These are phyloP conservation scores for Pteronura brasiliensis DNA, from an alignment of 2,113 vertebrate genomes.

Conservation along the genomic window DNA sequence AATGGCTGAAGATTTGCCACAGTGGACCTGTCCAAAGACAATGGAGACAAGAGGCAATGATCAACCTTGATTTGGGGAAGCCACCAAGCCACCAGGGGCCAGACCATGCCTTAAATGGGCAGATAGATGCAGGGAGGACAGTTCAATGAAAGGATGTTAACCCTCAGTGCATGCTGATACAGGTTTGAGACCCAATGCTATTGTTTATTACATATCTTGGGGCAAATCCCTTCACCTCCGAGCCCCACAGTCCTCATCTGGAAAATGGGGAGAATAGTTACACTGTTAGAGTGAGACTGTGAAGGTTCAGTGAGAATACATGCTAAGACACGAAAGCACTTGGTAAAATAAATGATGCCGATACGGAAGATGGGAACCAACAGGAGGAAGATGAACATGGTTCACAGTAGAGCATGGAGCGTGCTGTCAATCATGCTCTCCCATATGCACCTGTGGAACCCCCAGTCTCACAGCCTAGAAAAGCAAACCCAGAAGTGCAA, in stretches of 20 bases:
- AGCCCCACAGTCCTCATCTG: neutral
- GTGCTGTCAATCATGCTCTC: neutral
- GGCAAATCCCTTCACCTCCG: neutral
- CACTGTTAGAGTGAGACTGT: neutral
- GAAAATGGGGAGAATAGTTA: neutral
- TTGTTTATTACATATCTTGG: neutral
- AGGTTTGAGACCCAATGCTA: neutral
- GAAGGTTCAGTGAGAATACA: neutral
- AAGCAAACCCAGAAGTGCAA: neutral
- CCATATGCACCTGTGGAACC: neutral
- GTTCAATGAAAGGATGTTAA: neutral
- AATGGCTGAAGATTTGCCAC: neutral
- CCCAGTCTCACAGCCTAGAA: neutral
- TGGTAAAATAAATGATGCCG: neutral
- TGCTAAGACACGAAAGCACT: neutral
- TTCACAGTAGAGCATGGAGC: no score
- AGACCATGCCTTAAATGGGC: neutral
- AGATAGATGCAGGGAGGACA: neutral
- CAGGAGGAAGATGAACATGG: neutral
- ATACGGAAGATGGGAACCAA: no score
- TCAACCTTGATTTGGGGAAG: neutral
- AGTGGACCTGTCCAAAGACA: neutral
- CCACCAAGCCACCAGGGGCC: neutral
- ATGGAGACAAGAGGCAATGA: neutral
- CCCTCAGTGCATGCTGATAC: rapidly evolving